These are phyloP conservation scores for Borostomias antarcticus DNA, from an alignment of 2,797 vertebrate species.

Conservation along the genomic window DNA sequence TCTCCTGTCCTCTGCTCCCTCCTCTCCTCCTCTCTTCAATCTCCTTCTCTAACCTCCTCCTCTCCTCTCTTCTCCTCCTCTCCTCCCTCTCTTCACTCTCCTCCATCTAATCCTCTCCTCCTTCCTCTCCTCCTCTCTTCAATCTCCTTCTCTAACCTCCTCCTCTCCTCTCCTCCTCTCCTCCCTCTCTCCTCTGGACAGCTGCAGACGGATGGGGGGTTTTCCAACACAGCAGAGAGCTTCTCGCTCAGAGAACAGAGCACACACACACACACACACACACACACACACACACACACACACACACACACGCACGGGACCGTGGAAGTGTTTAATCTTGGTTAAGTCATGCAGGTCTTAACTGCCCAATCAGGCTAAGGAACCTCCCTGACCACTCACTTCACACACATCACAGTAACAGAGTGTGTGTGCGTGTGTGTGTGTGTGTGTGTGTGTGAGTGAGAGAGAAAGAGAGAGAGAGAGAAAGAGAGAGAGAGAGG, in stretches of 20 bases:
- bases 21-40: too few relatives aligned
- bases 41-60: too few relatives aligned
- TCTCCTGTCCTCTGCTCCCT: too few relatives aligned
- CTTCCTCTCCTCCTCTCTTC: too few relatives aligned
- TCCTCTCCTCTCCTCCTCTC: slow-evolving; percentile 4
- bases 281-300: neutral
- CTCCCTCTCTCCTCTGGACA: neutral
- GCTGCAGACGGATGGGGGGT: neutral
- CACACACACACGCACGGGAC: neutral
- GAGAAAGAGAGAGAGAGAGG: neutral
- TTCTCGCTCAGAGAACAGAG: neutral
- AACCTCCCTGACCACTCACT: neutral
- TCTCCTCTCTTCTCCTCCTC: too few relatives aligned
- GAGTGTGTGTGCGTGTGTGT: slow-evolving; percentile 24
- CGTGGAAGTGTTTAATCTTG: neutral
- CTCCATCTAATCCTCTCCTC: too few relatives aligned
- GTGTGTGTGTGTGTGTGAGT: neutral
- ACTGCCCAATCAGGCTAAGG: neutral
- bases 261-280: neutral
- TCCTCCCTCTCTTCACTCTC: too few relatives aligned
- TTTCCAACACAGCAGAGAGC: neutral
- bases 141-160: neutral
- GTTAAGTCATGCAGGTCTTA: neutral
- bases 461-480: neutral
- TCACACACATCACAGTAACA: slow-evolving; percentile 42